Evolutionary conservation across 2,113 vertebrate genomes (phyloP).

Genomic region (Lagopus muta): DNA sequence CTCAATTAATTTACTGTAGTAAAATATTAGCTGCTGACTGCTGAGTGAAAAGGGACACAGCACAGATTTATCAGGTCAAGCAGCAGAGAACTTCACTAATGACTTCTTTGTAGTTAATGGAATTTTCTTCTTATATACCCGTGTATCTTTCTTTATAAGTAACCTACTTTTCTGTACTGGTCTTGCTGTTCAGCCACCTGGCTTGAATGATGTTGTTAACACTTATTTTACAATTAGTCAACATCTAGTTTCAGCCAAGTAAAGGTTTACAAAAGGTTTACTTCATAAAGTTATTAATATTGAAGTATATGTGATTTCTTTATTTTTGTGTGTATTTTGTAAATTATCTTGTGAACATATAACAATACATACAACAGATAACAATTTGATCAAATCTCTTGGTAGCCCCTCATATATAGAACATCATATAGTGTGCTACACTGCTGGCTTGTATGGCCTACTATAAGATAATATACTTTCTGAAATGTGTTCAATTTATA

Average conservation of each 20-base stretch:
- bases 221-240: background rate
- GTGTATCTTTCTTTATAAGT: background rate
- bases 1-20: constrained; percentile 19
- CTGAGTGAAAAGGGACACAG: background rate
- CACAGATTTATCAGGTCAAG: background rate
- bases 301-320: background rate
- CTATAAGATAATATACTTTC: background rate
- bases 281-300: background rate
- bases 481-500: background rate
- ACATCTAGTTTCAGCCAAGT: background rate
- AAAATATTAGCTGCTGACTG: constrained; percentile 5
- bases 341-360: background rate
- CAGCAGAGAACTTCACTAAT: background rate
- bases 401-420: background rate
- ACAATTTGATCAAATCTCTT: background rate
- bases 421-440: background rate
- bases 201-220: background rate
- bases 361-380: background rate
- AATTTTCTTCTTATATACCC: background rate
- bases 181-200: background rate
- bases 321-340: background rate
- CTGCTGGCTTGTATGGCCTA: background rate
- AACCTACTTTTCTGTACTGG: background rate
- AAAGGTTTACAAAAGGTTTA: background rate
- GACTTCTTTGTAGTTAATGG: background rate